These are phyloP conservation scores for Gymnocephalus cernua DNA, from an alignment of 2,113 vertebrate genomes.

Conservation along the genomic window DNA sequence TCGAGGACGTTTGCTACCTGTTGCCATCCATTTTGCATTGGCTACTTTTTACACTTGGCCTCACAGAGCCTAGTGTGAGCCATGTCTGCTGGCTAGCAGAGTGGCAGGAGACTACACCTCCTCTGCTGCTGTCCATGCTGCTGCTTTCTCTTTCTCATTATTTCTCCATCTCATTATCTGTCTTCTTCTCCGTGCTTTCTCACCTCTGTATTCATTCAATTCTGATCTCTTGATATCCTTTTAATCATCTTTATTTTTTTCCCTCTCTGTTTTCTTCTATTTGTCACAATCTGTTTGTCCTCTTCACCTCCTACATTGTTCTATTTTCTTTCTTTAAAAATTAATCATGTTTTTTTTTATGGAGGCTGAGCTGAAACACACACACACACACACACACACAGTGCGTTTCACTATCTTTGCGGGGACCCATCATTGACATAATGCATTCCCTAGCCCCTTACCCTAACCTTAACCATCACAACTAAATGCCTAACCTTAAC, in stretches of 20 bases:
- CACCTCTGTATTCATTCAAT: neutral
- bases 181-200: slow-evolving; percentile 16
- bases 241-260: slow-evolving; percentile 32
- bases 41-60: slow-evolving; percentile 40
- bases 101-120: neutral
- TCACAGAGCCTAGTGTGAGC: slow-evolving; percentile 25
- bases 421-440: too few relatives aligned
- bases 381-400: slow-evolving; percentile 1
- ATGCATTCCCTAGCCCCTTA: too few relatives aligned
- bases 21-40: slow-evolving; percentile 67
- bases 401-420: too few relatives aligned
- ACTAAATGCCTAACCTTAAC: too few relatives aligned
- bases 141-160: slow-evolving; percentile 10
- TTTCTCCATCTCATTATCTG: slow-evolving; percentile 19
- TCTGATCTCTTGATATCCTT: slow-evolving; percentile 29
- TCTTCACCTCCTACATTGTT: slow-evolving; percentile 14
- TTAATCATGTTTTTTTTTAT: slow-evolving; percentile 27
- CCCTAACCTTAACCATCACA: too few relatives aligned
- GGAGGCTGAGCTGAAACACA: slow-evolving; percentile 27
- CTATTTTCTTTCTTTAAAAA: slow-evolving; percentile 37
- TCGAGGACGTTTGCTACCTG: slow-evolving; percentile 60
- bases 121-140: slow-evolving; percentile 2
- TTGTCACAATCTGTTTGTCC: slow-evolving; percentile 18
- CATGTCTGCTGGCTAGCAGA: slow-evolving; percentile 28
- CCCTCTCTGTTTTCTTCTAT: neutral